A percentile compares a stretch with the other conserved stretches of the same genome.
Evolutionary conservation across 2,113 vertebrate species (phyloP).

Genomic region (Tragelaphus buxtoni): DNA sequence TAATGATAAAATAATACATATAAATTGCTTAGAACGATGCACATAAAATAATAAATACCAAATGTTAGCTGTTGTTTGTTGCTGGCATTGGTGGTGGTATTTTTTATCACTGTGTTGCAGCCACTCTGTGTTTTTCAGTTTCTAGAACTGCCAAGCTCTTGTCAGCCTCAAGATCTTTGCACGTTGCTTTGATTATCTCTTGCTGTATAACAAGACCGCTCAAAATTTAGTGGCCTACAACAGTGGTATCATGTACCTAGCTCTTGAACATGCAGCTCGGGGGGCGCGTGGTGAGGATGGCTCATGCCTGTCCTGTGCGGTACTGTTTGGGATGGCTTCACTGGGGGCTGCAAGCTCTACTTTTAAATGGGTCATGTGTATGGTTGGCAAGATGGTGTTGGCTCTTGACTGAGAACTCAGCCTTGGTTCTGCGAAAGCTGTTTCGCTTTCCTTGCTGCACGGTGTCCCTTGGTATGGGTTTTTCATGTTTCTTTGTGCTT

Average conservation of each 20-base stretch:
- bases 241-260: neutral
- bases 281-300: neutral
- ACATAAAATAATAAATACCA: neutral
- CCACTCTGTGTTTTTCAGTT: neutral
- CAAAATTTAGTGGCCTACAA: neutral
- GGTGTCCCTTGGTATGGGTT: neutral
- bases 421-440: neutral
- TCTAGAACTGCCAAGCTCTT: constrained; percentile 2
- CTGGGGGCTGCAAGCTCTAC: neutral
- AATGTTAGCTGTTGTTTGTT: neutral
- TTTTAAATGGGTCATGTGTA: neutral
- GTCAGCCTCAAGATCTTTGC: neutral
- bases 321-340: neutral
- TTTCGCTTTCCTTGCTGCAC: neutral
- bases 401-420: neutral
- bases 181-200: neutral
- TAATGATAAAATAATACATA: neutral
- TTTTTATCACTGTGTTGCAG: neutral
- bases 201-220: neutral
- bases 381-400: neutral
- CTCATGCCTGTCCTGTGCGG: neutral
- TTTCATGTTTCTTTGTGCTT: neutral
- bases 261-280: neutral
- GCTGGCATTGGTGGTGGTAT: neutral
- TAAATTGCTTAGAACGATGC: neutral